Evolutionary conservation across 1,140 invertebrate species (phyloP).

Genomic region (Bombus cullumanus): DNA sequence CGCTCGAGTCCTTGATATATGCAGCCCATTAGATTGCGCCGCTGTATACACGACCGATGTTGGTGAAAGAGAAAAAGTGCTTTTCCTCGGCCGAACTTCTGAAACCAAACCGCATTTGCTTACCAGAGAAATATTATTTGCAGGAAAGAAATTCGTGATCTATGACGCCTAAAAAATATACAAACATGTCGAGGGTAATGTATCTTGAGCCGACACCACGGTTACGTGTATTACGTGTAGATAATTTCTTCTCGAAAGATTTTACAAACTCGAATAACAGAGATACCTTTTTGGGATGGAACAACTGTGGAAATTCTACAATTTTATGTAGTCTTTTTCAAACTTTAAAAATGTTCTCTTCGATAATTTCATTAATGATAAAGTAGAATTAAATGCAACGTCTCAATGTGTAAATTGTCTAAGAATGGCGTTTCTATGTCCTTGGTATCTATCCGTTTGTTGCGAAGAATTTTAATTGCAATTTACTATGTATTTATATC

Average conservation of each 20-base stretch:
- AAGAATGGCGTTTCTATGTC: fast-evolving
- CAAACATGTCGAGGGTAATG: neutral
- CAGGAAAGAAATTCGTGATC: neutral
- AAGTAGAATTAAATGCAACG: too few species aligned
- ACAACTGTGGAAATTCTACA: too few species aligned
- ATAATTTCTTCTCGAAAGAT: neutral
- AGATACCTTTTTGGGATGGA: too few species aligned
- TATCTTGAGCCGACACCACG: neutral
- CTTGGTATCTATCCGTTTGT: neutral
- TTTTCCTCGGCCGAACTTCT: neutral
- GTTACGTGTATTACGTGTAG: neutral
- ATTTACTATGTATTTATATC: too few species aligned
- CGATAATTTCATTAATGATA: too few species aligned
- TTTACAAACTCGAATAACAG: neutral
- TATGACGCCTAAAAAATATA: neutral
- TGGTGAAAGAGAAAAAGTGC: neutral
- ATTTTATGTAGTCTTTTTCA: too few species aligned
- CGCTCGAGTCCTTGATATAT: constrained; percentile 42
- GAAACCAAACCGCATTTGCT: neutral
- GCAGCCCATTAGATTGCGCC: constrained; percentile 41
- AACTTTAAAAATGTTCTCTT: too few species aligned
- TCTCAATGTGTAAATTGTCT: too few species aligned
- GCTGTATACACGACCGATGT: constrained; percentile 5
- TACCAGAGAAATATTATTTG: neutral
- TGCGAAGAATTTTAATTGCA: neutral